Conservation (phyloP, 2,113 vertebrate species). For the Nycticorax nycticorax region DNA sequence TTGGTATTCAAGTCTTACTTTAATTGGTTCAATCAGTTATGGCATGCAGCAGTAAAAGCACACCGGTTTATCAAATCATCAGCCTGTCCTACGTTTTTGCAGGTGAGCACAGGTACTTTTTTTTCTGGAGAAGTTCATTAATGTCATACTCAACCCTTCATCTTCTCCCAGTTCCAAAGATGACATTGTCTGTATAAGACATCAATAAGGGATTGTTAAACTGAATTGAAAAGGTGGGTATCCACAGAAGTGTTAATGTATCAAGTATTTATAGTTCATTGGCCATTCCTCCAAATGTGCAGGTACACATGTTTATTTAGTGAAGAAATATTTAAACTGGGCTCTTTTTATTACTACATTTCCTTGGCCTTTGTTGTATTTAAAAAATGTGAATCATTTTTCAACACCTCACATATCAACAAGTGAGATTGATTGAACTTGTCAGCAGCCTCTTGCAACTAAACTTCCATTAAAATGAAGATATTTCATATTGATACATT, state of each 20-base stretch:
- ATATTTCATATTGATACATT: background rate
- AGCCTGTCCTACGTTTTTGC: background rate
- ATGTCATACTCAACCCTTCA: background rate
- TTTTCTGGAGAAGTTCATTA: background rate
- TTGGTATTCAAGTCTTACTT: background rate
- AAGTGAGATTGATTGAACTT: background rate
- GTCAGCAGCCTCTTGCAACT: background rate
- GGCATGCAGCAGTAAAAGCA: background rate
- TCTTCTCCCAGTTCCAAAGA: background rate
- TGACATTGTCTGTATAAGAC: background rate
- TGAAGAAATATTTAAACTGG: background rate
- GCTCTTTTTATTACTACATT: background rate
- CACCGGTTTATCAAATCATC: background rate
- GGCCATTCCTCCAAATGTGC: background rate
- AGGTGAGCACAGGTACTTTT: background rate
- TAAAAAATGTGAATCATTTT: background rate
- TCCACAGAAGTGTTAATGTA: background rate
- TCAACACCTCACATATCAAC: background rate
- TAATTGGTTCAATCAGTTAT: background rate
- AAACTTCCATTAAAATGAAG: background rate
- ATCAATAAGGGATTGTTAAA: background rate
- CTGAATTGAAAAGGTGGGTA: background rate
- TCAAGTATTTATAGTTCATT: background rate
- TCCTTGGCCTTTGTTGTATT: background rate
- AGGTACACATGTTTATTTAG: background rate